Percentiles rank a stretch among this genome's conserved stretches.
Evolutionary conservation across 2,797 vertebrate genomes (phyloP).

Genomic region (Onychomys leucogaster): DNA sequence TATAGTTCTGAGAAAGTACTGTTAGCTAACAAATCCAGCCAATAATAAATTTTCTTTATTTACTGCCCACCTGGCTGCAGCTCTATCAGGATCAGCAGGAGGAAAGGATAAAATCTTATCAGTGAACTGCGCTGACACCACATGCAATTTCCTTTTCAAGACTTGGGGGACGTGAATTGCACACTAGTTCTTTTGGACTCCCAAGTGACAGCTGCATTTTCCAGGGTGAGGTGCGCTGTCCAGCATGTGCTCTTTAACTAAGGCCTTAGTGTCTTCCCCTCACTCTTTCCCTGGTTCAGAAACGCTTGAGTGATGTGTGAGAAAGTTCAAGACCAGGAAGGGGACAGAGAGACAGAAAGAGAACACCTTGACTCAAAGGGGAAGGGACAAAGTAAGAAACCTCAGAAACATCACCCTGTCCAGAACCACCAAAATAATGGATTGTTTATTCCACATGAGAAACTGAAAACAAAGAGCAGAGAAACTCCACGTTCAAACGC

Average conservation of each 20-base stretch:
- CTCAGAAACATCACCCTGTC: conserved; percentile 38
- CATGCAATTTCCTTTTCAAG: conserved; percentile 71
- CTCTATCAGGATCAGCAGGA: conserved; percentile 57
- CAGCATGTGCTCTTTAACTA: background rate
- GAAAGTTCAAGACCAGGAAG: background rate
- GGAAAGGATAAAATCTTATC: conserved; percentile 83
- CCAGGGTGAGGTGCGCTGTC: background rate
- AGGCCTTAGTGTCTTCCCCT: background rate
- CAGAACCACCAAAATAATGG: conserved; percentile 70
- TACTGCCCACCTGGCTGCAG: conserved; percentile 73
- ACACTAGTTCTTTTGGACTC: conserved; percentile 33
- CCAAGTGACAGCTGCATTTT: conserved; percentile 65
- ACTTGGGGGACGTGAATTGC: conserved; percentile 61
- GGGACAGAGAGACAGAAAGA: background rate
- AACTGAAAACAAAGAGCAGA: conserved; percentile 60
- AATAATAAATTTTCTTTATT: conserved; percentile 79
- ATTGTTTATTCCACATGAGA: conserved; percentile 60
- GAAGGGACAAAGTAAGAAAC: background rate
- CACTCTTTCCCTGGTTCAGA: background rate
- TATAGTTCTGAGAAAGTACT: conserved; percentile 22
- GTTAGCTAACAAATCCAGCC: conserved; percentile 66
- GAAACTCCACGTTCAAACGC: conserved; percentile 42
- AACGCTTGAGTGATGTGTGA: background rate
- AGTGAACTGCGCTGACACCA: conserved; percentile 72
- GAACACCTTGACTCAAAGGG: background rate